These are phyloP conservation scores for Heterotilapia buettikoferi DNA, from an alignment of 2,113 vertebrate species.

Conservation along the genomic window DNA sequence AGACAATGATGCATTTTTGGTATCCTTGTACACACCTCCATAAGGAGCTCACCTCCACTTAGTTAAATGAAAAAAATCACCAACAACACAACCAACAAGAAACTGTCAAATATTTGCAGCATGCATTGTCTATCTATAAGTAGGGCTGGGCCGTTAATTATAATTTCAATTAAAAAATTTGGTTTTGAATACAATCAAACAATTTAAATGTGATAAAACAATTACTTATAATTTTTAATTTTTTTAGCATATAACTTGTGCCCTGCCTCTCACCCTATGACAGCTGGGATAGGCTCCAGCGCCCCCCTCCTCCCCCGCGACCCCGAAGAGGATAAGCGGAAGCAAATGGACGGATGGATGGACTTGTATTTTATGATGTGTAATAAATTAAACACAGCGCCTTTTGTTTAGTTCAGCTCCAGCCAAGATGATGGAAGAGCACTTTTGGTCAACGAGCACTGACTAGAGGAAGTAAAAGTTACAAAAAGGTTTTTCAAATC, in stretches of 20 bases:
- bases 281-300: neutral
- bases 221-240: neutral
- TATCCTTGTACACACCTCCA: neutral
- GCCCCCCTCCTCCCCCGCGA: no score
- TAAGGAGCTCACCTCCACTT: neutral
- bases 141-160: neutral
- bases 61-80: neutral
- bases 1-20: neutral
- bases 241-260: neutral
- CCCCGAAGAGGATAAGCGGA: no score
- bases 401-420: neutral
- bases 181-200: neutral
- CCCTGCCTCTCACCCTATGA: neutral
- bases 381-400: neutral
- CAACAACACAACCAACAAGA: neutral
- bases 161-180: neutral
- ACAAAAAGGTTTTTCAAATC: neutral
- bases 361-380: neutral
- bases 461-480: neutral
- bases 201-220: neutral
- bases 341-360: no score
- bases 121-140: neutral
- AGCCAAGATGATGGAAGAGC: neutral
- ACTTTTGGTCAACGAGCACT: neutral
- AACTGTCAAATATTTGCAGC: neutral